Evolutionary conservation across 1,140 invertebrate genomes (phyloP), one percentile per base, ranked within the genome.

Genomic region (Drosophila pseudoobscura): DNA sequence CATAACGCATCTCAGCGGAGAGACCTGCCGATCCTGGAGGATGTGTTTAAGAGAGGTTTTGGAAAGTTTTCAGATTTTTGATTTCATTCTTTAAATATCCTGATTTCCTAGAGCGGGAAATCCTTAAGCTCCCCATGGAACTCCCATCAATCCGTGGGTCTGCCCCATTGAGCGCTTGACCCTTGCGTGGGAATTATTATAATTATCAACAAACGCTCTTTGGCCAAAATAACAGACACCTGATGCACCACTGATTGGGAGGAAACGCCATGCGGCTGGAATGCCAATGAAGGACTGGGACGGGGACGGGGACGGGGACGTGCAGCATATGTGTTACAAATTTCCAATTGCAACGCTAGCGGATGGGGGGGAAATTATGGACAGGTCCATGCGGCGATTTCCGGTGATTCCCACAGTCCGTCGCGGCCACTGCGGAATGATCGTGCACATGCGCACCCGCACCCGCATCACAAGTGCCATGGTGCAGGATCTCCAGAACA

Each of bases 301-400:
- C 2, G 31, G 26, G 13, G 22, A 15, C 2, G 31, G 26, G 13
- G 22, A 63, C 24, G 39, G 43, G 26, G 6, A 61, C 11, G 31
- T 46, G 45, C 68, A 80, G 77, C 78, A 82, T 87, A 60, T 87
- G 82, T 88, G 82, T 88, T 87, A 87, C 82, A 87, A 87, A 87
- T 87, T 87, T 65, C 13, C 41, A 61, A 75, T 84, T 24, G 50
- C 50, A 46, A 31, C 59, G 71, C 60, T 61, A 43, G 2, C 3
- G 24, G 7, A 8, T 11, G 35, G 26, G 9, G 9, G 29, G 3
- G n/a, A 53, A 39, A 66, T 66, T 66, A 75, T 66, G 54, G 45
- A 57, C 46, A 43, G 50, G 55, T 31, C 47, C 17, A 31, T 35
- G 20, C 45, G 31, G 13, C 50, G 71, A 74, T 74, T 74, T 74